phyloP scores from a whole-genome alignment of 2,113 vertebrate species.

The Alethe diademata region DNA sequence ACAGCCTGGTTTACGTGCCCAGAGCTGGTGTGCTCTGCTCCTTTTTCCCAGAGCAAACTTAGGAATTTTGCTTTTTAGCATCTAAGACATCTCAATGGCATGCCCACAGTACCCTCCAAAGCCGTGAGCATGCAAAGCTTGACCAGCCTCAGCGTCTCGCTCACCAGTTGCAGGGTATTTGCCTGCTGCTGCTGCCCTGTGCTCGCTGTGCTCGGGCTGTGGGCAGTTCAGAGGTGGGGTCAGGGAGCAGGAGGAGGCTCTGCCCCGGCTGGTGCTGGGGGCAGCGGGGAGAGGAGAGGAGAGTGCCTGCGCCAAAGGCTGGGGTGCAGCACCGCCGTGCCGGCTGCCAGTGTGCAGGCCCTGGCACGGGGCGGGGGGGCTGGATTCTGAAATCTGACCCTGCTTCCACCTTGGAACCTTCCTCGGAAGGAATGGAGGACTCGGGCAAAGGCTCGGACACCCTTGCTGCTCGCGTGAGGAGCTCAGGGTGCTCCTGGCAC shows the following conservation, averaged over 20 bases:
- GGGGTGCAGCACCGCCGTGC: neutral
- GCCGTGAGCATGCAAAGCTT: neutral
- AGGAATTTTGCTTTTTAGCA: neutral
- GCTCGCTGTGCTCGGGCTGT: accelerated
- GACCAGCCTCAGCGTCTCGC: neutral
- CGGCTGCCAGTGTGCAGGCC: neutral
- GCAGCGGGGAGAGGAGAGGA: accelerated
- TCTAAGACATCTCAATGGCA: neutral
- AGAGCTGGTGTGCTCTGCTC: neutral
- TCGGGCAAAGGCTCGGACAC: neutral
- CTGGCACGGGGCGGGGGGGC: neutral
- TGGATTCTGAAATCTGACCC: neutral
- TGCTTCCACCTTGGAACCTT: neutral
- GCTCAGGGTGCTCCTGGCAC: neutral
- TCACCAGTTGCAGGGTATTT: neutral
- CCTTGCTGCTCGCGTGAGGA: neutral
- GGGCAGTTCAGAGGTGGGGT: neutral
- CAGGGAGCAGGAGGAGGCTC: neutral
- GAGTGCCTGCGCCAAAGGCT: neutral
- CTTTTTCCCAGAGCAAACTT: neutral
- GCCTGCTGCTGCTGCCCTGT: neutral
- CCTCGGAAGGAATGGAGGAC: neutral
- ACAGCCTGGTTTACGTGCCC: neutral
- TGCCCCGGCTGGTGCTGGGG: neutral
- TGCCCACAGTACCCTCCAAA: neutral